These are phyloP conservation scores for Agelas oroides DNA, from an alignment of 37 sponge, comb jelly and placozoan genomes.

Conservation along the genomic window DNA sequence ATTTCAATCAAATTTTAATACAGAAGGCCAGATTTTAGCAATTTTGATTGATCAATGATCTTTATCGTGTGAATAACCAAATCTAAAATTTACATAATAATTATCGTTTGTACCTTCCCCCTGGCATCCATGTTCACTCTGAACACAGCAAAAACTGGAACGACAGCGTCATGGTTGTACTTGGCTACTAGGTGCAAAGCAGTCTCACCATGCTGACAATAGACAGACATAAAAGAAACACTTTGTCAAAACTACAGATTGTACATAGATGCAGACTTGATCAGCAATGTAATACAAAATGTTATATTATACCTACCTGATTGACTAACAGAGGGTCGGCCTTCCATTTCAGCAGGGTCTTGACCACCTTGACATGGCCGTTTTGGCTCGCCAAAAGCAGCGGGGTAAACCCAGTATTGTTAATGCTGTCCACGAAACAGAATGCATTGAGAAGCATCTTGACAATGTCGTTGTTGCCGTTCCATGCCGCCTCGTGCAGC, in stretches of 20 bases:
- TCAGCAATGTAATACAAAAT: no score
- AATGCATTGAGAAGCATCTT: slow-evolving; percentile 60
- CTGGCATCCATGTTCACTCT: slow-evolving; percentile 57
- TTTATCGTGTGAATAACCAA: no score
- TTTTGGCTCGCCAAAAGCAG: slow-evolving; percentile 80
- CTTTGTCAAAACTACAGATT: not conserved
- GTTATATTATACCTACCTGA: slow-evolving; percentile 45
- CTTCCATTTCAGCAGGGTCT: slow-evolving; percentile 77
- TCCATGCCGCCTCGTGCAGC: slow-evolving; percentile 82
- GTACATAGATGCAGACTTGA: slow-evolving; percentile 3
- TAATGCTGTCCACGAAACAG: slow-evolving; percentile 82
- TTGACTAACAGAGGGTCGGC: slow-evolving; percentile 64
- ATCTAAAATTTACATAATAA: no score
- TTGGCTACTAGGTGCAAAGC: slow-evolving; percentile 76
- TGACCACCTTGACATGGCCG: slow-evolving; percentile 74
- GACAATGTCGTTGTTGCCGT: slow-evolving; percentile 80
- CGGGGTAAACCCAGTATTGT: slow-evolving; percentile 66
- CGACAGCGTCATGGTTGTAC: slow-evolving; percentile 63
- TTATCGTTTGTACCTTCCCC: slow-evolving; percentile 60
- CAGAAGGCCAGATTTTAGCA: no score
- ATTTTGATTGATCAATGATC: no score
- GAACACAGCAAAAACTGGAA: slow-evolving; percentile 52
- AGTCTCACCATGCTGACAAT: slow-evolving; percentile 74
- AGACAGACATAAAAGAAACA: not conserved
- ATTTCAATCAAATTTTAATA: no score